Percentiles rank a stretch among this genome's conserved stretches.
These are phyloP conservation scores for Mustela nigripes DNA, from an alignment of 2,113 vertebrate species.

Conservation along the genomic window DNA sequence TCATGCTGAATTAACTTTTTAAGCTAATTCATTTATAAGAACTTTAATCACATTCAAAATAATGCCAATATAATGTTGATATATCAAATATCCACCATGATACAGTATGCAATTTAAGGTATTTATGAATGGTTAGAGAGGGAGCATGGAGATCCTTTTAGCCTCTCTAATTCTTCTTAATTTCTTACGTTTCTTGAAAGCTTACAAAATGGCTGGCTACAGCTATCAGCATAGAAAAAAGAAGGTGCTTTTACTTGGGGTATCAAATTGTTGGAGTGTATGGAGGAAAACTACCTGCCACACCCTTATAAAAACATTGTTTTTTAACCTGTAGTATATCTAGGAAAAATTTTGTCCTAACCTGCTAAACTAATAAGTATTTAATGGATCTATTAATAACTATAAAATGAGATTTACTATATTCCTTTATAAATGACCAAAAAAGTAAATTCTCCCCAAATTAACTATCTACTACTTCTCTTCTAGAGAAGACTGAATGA, in stretches of 20 bases:
- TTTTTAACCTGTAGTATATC: background rate
- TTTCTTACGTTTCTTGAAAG: background rate
- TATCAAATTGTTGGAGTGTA: background rate
- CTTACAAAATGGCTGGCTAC: background rate
- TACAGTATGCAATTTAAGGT: background rate
- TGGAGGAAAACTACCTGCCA: background rate
- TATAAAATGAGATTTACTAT: background rate
- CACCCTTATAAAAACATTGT: background rate
- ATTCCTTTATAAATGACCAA: background rate
- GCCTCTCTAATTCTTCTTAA: background rate
- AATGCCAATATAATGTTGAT: background rate
- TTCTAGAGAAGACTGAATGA: conserved; percentile 6
- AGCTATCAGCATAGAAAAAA: background rate
- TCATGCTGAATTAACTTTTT: conserved; percentile 9
- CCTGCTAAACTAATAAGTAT: background rate
- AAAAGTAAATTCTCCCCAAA: conserved; percentile 20
- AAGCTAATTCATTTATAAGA: background rate
- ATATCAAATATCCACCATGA: background rate
- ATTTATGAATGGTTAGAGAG: background rate
- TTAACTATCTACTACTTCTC: background rate
- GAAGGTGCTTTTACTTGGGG: background rate
- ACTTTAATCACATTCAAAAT: conserved; percentile 14
- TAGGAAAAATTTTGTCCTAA: background rate
- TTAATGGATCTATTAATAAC: background rate
- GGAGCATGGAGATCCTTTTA: background rate